Conservation (phyloP, 1,140 invertebrate species). For the Drosophila quadrilineata region DNA sequence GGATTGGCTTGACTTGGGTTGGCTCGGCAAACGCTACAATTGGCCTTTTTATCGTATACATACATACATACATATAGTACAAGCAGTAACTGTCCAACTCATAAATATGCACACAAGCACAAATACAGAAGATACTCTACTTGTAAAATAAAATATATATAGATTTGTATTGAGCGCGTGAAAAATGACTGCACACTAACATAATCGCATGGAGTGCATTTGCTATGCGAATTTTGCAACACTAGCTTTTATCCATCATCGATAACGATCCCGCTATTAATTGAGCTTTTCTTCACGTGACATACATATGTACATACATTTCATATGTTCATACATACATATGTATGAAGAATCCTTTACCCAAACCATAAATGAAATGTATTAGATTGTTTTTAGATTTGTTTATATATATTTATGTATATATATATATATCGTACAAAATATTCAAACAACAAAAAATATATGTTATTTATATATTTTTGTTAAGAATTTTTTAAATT, state of each 20-base stretch:
- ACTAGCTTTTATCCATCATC: background rate
- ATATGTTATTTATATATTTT: slow-evolving; percentile 30
- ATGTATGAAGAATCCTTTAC: background rate
- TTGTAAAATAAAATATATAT: too few species aligned
- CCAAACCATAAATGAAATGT: slow-evolving; percentile 8
- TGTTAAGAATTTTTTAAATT: slow-evolving; percentile 28
- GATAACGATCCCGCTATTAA: background rate
- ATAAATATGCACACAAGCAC: background rate
- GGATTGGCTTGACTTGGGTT: slow-evolving; percentile 3
- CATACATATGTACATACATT: too few species aligned
- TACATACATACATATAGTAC: too few species aligned
- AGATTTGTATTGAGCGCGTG: slow-evolving; percentile 18
- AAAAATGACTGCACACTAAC: too few species aligned
- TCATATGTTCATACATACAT: too few species aligned
- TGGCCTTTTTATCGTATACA: slow-evolving; percentile 34
- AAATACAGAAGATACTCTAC: too few species aligned
- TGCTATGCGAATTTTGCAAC: background rate
- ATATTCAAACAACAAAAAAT: slow-evolving; percentile 41
- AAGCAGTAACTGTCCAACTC: slow-evolving; percentile 24
- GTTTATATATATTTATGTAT: slow-evolving; percentile 35
- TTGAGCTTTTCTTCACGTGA: too few species aligned
- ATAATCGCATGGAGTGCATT: background rate
- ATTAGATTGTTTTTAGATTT: slow-evolving; percentile 15
- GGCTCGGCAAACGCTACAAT: slow-evolving; percentile 33
- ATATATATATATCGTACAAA: slow-evolving; percentile 37